Evolutionary conservation across 2,888 invertebrate genomes (phyloP), one percentile per base, ranked within the genome.

Genomic region (Apamea epomidion): DNA sequence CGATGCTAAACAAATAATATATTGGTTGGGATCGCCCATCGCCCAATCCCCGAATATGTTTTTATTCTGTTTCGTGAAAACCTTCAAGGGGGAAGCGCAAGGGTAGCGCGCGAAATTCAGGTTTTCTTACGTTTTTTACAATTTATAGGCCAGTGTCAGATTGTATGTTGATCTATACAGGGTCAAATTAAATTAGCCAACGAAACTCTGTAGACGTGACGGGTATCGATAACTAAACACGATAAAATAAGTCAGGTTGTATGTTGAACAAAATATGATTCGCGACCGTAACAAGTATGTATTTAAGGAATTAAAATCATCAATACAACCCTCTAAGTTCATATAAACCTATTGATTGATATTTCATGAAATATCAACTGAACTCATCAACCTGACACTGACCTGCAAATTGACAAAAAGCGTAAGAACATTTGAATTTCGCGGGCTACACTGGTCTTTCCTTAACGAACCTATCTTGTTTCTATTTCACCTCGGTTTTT

Each of bases 1-100:
- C 90, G 90, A 87, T 88, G 89, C 78, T 80, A 81, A 88, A 87
- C 84, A 88, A 90, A 90, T 90, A 90, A 90, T 86, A 84, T 88
- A 87, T 86, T 73, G 87, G 78, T 76, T 72, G 70, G 62, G 80
- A 64, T 82, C 77, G 74, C 73, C 76, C 73, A 42, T 64, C 76
- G 68, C 65, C 73, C 69, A 48, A 45, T 80, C 77, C 29, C 67
- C 37, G 77, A 82, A 80, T 74, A 76, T 84, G 78, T 88, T 85
- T 85, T 81, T 86, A 76, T 84, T 71, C 75, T 42, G 64, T 80
- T 77, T 83, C 80, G 78, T 85, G 80, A 83, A 85, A 81, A 81
- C 69, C 65, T 73, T 84, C 81, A 60, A n/a, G 4, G 25, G 5
- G n/a, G 58, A n/a, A n/a, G 1, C 58, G 12, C 58, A 3, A 58